Base-by-base conservation (phyloP, 2,797 vertebrate species). In the Mareca strepera region DNA sequence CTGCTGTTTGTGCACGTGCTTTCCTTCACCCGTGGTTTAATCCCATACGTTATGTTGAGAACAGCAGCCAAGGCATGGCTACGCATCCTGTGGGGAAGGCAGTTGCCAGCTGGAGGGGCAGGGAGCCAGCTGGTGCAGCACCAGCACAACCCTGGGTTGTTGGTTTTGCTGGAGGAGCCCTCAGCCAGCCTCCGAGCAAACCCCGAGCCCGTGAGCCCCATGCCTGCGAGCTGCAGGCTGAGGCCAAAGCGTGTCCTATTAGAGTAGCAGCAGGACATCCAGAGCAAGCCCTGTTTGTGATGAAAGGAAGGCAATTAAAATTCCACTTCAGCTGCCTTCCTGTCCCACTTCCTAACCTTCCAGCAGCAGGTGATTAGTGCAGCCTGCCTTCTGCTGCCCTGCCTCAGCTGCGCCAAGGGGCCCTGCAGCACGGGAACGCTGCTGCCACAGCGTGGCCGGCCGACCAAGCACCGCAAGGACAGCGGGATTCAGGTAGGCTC, bases 301-400 rank as follows among this genome's bases (percentile, higher is more conserved):
- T 92, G 86, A 94, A 96, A 97, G 90, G 90, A 96, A 93, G 90
- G 91, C 93, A 97, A 96, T 96, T 97, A 97, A 96, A 97, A 96
- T 96, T 96, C 94, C 94, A 92, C 88, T 90, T 88, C 77, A 72
- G 80, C 82, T 94, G 94, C 92, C 87, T 92, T 94, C 86, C 90
- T 90, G 82, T 88, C 63, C 82, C 70, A 64, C 80, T 93, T 93
- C 83, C 74, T 74, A 92, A 96, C 91, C 90, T 94, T 96, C 74
- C 86, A 94, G 88, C 22, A 1, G 94, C 95, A 97, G 91, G 92
- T 95, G 94, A 96, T 92, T 82, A 94, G 75, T 8, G 0, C 55
- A 66, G n/a, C 74, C 67, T 88, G 80, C 80, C 63, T 94, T 90
- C 80, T 90, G 56, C 85, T 70, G 74, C 82, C 78, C 76, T 29